Evolutionary conservation across 1,140 invertebrate species (phyloP).

Genomic region (Colletes latitarsis): DNA sequence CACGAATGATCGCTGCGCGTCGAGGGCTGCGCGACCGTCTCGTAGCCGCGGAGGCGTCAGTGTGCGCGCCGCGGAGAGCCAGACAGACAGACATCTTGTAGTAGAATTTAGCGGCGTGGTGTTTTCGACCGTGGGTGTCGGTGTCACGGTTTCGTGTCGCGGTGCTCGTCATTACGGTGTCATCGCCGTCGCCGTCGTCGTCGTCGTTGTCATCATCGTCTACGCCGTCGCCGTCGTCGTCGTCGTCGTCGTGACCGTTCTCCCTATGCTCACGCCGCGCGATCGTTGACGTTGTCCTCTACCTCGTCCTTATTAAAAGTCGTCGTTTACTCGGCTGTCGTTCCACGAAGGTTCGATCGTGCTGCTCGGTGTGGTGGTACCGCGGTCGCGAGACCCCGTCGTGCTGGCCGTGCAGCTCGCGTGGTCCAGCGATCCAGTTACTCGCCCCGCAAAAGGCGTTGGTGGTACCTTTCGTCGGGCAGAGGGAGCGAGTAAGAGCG

Average conservation of each 20-base stretch:
- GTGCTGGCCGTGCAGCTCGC: constrained; percentile 53
- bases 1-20: constrained; percentile 73
- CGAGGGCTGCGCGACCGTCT: constrained; percentile 64
- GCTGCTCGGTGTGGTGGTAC: constrained; percentile 34
- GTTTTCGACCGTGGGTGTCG: constrained; percentile 72
- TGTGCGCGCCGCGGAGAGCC: constrained; percentile 73
- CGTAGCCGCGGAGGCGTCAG: constrained; percentile 66
- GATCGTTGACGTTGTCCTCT: constrained; percentile 4
- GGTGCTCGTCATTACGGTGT: constrained; percentile 60
- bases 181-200: constrained; percentile 29
- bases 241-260: constrained; percentile 12
- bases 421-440: constrained; percentile 60
- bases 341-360: constrained; percentile 18
- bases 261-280: constrained; percentile 25
- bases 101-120: constrained; percentile 78
- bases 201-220: not conserved
- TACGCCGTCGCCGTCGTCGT: not conserved
- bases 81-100: constrained; percentile 77
- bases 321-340: constrained; percentile 11
- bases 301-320: constrained; percentile 11
- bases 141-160: constrained; percentile 67
- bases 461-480: constrained; percentile 51
- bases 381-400: constrained; percentile 42
- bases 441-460: constrained; percentile 50
- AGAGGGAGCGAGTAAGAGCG: constrained; percentile 39